Evolutionary conservation across 2,888 invertebrate genomes (phyloP).

Genomic region (Myopa tessellatipennis): DNA sequence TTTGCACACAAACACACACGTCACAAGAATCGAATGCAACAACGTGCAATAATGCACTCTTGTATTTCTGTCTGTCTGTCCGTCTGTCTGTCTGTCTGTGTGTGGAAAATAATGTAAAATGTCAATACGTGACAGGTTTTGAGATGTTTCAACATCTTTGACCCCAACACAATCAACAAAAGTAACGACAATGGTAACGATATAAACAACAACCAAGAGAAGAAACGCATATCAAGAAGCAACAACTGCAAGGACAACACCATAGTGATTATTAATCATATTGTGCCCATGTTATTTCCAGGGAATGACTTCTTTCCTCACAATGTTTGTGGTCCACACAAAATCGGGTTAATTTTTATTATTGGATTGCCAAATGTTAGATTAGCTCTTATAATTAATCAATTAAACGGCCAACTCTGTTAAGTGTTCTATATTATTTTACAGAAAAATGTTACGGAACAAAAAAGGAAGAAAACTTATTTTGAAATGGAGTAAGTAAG

Average conservation of each 20-base stretch:
- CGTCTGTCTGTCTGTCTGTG: conserved; percentile 26
- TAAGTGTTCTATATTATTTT: too few species aligned
- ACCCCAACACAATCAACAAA: conserved; percentile 43
- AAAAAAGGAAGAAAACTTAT: too few species aligned
- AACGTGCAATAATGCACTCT: not conserved
- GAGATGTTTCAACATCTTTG: conserved; percentile 53
- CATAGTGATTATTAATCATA: too few species aligned
- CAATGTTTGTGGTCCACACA: too few species aligned
- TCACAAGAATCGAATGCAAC: conserved; percentile 11
- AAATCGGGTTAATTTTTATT: too few species aligned
- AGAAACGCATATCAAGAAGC: not conserved
- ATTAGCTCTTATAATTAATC: too few species aligned
- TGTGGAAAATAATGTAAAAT: conserved; percentile 58
- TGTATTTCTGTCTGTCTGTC: not conserved
- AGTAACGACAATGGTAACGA: not conserved
- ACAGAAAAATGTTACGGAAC: too few species aligned
- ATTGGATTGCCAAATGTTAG: too few species aligned
- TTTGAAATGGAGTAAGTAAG: too few species aligned
- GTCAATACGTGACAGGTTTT: conserved; percentile 62
- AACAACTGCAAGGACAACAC: not conserved
- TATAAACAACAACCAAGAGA: not conserved
- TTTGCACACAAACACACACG: conserved; percentile 52
- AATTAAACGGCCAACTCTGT: too few species aligned
- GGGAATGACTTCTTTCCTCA: too few species aligned
- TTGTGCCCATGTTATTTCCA: too few species aligned